A percentile compares a stretch with the other conserved stretches of the same genome.
Conservation (phyloP, 2,113 vertebrate genomes). For the Phalacrocorax carbo region DNA sequence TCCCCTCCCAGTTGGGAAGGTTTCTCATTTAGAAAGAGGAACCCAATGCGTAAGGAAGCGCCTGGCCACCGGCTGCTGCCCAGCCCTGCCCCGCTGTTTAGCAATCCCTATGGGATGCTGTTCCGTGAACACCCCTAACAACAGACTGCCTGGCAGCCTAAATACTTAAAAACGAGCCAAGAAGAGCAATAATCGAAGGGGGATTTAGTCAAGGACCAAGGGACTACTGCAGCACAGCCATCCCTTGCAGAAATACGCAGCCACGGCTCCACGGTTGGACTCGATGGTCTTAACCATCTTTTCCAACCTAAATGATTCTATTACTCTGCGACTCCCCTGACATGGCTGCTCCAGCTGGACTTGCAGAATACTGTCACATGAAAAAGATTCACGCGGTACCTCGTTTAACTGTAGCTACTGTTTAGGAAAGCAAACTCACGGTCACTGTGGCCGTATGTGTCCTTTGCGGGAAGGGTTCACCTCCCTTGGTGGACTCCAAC, state of each 20-base stretch:
- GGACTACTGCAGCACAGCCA: not conserved
- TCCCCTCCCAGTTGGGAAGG: not conserved
- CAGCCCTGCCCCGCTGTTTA: not conserved
- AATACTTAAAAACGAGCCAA: not conserved
- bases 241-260: not conserved
- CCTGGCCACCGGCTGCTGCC: not conserved
- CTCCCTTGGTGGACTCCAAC: not conserved
- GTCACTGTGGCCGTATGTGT: not conserved
- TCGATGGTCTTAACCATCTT: not conserved
- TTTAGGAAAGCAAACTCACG: not conserved
- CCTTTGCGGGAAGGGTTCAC: not conserved
- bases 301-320: not conserved
- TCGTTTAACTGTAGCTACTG: not conserved
- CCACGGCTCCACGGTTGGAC: fast-evolving
- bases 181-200: fast-evolving
- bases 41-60: not conserved
- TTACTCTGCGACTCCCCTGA: too few species aligned
- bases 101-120: not conserved
- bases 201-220: not conserved
- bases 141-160: not conserved
- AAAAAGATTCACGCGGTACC: not conserved
- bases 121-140: not conserved
- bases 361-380: not conserved
- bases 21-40: not conserved
- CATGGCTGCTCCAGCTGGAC: fast-evolving